phyloP scores from a whole-genome alignment of 2,888 invertebrate genomes.

The Temnothorax unifasciatus region DNA sequence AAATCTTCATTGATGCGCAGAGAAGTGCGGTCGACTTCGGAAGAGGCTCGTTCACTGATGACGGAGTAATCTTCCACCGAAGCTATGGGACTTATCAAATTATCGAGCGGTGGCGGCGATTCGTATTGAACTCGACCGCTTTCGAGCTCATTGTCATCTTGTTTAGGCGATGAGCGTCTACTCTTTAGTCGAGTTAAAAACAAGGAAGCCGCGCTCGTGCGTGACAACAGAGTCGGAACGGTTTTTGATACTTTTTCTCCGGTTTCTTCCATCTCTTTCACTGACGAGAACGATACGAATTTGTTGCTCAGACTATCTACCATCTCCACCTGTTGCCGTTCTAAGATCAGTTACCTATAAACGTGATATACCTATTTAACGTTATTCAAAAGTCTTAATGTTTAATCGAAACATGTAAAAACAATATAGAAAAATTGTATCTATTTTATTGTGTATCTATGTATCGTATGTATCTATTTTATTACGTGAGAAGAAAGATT shows the following conservation, averaged over 20 bases:
- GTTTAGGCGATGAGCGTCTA: constrained; percentile 33
- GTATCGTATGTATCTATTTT: background rate
- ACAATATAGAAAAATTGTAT: background rate
- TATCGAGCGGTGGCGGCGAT: constrained; percentile 90
- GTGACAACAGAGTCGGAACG: constrained; percentile 69
- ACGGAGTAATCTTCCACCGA: constrained; percentile 87
- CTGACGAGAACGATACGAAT: constrained; percentile 28
- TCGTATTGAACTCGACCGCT: constrained; percentile 90
- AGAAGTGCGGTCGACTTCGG: constrained; percentile 82
- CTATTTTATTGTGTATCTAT: background rate
- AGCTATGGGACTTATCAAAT: constrained; percentile 78
- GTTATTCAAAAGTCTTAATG: background rate
- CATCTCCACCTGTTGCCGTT: background rate
- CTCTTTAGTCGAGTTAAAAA: constrained; percentile 77
- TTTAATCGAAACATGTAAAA: background rate
- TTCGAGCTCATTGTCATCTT: constrained; percentile 61
- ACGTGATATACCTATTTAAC: background rate
- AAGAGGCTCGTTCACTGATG: constrained; percentile 93
- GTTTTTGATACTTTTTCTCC: constrained; percentile 46
- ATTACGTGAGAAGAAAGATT: background rate
- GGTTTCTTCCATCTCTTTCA: constrained; percentile 58
- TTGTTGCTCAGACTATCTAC: constrained; percentile 5
- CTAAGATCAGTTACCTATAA: constrained; percentile 43
- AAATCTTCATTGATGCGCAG: constrained; percentile 88
- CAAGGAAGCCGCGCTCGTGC: constrained; percentile 76